These are phyloP conservation scores for Drosophila watanabei DNA, from an alignment of 1,140 invertebrate species.

Conservation along the genomic window DNA sequence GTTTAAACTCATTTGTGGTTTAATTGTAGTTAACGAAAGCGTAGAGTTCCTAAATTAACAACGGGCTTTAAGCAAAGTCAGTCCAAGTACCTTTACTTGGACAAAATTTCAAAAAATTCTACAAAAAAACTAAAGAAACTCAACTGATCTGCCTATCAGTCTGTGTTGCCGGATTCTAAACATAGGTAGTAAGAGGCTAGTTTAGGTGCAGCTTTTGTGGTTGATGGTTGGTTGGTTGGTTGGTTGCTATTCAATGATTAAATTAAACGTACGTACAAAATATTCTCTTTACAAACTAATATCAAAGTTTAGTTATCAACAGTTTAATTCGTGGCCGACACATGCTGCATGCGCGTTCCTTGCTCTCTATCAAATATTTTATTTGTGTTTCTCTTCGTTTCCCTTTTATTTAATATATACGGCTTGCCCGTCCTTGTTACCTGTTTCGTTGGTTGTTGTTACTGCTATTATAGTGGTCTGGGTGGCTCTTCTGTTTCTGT, in stretches of 20 bases:
- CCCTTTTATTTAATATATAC: constrained; percentile 10
- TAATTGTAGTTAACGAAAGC: constrained; percentile 28
- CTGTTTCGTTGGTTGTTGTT: constrained; percentile 14
- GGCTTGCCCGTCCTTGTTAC: constrained; percentile 12
- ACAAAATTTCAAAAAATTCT: constrained; percentile 15
- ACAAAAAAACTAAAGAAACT: constrained; percentile 10
- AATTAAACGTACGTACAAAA: constrained; percentile 77
- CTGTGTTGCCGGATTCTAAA: neutral
- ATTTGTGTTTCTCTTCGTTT: constrained; percentile 9
- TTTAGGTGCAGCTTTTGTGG: constrained; percentile 20
- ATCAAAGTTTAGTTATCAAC: constrained; percentile 91
- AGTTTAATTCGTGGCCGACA: constrained; percentile 80
- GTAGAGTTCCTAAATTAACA: constrained; percentile 13
- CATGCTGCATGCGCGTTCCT: constrained; percentile 85
- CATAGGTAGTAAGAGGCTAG: constrained; percentile 17
- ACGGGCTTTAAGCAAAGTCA: constrained; percentile 11
- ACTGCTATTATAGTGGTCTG: constrained; percentile 1
- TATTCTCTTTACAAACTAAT: constrained; percentile 91
- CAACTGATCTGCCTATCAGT: constrained; percentile 10
- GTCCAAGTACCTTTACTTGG: neutral
- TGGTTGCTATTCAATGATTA: constrained; percentile 59
- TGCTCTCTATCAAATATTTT: constrained; percentile 66
- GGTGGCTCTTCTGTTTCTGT: constrained; percentile 27
- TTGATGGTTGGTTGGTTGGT: constrained; percentile 26
- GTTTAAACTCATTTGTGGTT: constrained; percentile 17